Evolutionary conservation across 2,888 invertebrate genomes (phyloP).

Genomic region (Cephus runcator): DNA sequence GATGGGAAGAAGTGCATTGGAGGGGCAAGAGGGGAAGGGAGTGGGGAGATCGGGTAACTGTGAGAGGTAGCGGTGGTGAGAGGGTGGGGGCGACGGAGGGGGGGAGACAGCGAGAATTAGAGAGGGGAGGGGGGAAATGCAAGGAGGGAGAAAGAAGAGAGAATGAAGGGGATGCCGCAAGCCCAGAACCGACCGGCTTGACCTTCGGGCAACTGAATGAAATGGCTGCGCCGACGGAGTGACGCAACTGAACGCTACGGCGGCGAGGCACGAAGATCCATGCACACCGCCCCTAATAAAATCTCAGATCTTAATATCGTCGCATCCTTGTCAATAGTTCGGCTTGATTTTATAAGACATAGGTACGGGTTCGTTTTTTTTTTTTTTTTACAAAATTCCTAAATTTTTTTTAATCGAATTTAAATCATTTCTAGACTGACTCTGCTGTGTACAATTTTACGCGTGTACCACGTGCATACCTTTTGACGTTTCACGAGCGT

Average conservation of each 20-base stretch:
- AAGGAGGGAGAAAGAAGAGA: conserved; percentile 21
- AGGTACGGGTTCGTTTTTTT: too few species aligned
- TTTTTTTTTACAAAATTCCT: too few species aligned
- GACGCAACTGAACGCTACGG: conserved; percentile 46
- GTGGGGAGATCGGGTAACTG: background rate
- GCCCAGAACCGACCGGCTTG: conserved; percentile 53
- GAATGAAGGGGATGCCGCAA: conserved; percentile 28
- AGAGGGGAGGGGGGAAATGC: conserved; percentile 16
- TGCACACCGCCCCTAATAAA: background rate
- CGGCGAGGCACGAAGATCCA: background rate
- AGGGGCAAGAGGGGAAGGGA: conserved; percentile 8
- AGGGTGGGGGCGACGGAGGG: background rate
- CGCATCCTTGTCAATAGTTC: background rate
- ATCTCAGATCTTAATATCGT: background rate
- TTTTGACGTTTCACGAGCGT: background rate
- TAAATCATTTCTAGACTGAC: background rate
- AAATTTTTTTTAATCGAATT: background rate
- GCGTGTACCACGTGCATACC: background rate
- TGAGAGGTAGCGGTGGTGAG: background rate
- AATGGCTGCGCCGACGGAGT: conserved; percentile 49
- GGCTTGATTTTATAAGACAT: background rate
- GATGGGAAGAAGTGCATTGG: conserved; percentile 19
- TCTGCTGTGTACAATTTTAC: too few species aligned
- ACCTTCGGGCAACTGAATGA: conserved; percentile 63
- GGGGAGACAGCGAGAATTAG: conserved; percentile 15